phyloP scores from a whole-genome alignment of 1,140 invertebrate species.

The Macrotrachela quadricornifera region DNA sequence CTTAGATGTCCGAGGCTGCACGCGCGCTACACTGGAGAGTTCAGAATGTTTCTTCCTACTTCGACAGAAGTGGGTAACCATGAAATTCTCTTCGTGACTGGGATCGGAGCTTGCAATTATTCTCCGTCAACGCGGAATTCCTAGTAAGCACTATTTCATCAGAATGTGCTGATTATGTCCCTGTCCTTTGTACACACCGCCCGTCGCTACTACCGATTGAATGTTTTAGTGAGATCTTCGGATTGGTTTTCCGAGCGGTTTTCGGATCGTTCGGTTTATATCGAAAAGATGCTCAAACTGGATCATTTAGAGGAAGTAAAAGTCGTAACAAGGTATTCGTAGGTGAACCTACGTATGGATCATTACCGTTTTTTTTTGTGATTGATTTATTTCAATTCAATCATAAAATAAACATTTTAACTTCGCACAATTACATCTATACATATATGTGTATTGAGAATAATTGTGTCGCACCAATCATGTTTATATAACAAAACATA shows the following conservation, averaged over 20 bases:
- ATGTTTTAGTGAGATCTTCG: conserved; percentile 51
- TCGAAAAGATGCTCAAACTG: conserved; percentile 43
- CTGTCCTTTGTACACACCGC: conserved; percentile 69
- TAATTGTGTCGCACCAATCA: too few relatives aligned
- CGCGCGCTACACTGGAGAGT: conserved; percentile 57
- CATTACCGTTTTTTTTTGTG: conserved; percentile 28
- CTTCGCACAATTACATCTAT: too few relatives aligned
- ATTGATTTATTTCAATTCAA: too few relatives aligned
- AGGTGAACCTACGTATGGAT: conserved; percentile 67
- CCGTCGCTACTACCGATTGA: conserved; percentile 71
- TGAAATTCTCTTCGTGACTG: conserved; percentile 54
- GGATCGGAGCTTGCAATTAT: conserved; percentile 60
- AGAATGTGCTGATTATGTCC: conserved; percentile 63
- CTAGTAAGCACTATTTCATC: conserved; percentile 62
- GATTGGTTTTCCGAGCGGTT: conserved; percentile 38
- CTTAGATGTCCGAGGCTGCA: conserved; percentile 57
- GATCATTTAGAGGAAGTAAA: conserved; percentile 57
- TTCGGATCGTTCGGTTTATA: conserved; percentile 29
- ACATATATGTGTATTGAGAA: too few relatives aligned
- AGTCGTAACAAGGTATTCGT: conserved; percentile 70
- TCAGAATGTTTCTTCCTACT: conserved; percentile 31
- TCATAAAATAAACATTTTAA: too few relatives aligned
- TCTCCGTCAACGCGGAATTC: conserved; percentile 64
- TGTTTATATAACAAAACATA: too few relatives aligned
- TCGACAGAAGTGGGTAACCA: conserved; percentile 45